A percentile compares a stretch with the other conserved stretches of the same genome.
Evolutionary conservation across 2,113 vertebrate genomes (phyloP).

Genomic region (Pungitius pungitius): DNA sequence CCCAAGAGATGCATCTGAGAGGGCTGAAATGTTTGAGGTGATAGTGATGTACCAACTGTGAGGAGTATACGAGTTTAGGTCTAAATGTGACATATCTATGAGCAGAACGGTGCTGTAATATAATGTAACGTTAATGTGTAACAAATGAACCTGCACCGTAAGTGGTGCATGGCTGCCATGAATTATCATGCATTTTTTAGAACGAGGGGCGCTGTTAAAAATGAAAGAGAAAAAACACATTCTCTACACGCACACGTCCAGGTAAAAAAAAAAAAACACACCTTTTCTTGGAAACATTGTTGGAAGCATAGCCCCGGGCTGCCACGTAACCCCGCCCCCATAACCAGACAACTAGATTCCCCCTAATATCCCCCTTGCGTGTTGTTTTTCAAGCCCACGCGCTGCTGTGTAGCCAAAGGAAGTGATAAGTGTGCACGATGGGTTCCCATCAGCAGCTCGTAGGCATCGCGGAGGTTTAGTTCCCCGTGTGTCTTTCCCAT

Average conservation of each 20-base stretch:
- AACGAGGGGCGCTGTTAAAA: too few species aligned
- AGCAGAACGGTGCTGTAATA: not conserved
- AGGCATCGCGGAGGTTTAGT: constrained; percentile 50
- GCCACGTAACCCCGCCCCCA: not conserved
- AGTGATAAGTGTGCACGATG: constrained; percentile 65
- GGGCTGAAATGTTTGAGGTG: constrained; percentile 4
- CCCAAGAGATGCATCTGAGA: too few species aligned
- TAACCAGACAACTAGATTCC: not conserved
- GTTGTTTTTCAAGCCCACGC: constrained; percentile 52
- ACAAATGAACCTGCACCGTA: too few species aligned
- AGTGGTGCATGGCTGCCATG: not conserved
- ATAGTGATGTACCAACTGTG: constrained; percentile 2
- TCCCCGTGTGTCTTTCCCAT: constrained; percentile 58
- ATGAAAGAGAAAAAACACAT: too few species aligned
- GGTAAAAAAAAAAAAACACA: not conserved
- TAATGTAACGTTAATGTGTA: too few species aligned
- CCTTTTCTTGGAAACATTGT: not conserved
- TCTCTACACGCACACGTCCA: too few species aligned
- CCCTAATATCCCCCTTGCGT: constrained; percentile 52
- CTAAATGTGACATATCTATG: not conserved
- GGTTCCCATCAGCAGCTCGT: constrained; percentile 64
- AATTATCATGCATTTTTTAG: not conserved
- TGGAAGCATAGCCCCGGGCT: not conserved
- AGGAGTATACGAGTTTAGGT: not conserved
- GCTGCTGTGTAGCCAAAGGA: constrained; percentile 59